Evolutionary conservation across 2,113 vertebrate genomes (phyloP).

Genomic region (Vulpes vulpes): DNA sequence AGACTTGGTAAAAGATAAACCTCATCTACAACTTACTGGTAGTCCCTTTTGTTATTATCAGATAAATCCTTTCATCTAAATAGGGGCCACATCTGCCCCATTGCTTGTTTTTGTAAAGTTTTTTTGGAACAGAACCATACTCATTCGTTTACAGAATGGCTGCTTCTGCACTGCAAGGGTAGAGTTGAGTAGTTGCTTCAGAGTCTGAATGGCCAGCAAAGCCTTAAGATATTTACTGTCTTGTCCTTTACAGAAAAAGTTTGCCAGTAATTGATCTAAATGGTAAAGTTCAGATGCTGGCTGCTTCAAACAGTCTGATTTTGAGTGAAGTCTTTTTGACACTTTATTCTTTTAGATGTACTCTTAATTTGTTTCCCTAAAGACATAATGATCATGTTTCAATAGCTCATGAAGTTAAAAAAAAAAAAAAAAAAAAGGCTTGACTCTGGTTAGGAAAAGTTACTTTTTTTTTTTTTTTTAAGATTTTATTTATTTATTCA

Average conservation of each 20-base stretch:
- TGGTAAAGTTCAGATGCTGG: slow-evolving; percentile 45
- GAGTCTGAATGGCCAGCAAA: neutral
- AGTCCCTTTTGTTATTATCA: neutral
- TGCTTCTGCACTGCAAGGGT: neutral
- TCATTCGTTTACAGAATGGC: neutral
- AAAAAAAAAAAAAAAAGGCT: neutral
- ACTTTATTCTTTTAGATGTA: slow-evolving; percentile 41
- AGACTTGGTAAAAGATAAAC: slow-evolving; percentile 34
- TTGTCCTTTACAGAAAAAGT: slow-evolving; percentile 44
- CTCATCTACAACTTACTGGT: neutral
- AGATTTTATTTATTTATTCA: no score
- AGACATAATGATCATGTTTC: slow-evolving; percentile 29
- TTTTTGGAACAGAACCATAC: neutral
- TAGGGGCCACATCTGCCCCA: neutral
- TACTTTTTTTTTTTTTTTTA: neutral
- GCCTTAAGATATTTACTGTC: slow-evolving; percentile 37
- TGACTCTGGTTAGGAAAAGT: slow-evolving; percentile 50
- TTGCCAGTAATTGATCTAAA: slow-evolving; percentile 46
- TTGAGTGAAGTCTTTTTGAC: slow-evolving; percentile 59
- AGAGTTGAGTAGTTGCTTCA: slow-evolving; percentile 19
- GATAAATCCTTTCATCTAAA: slow-evolving; percentile 46
- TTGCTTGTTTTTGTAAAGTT: neutral
- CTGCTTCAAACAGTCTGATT: slow-evolving; percentile 27
- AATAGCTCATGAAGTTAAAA: slow-evolving; percentile 15
- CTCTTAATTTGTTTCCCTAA: slow-evolving; percentile 56